phyloP scores from a whole-genome alignment of 2,888 invertebrate species.

The Sipunculus nudus region DNA sequence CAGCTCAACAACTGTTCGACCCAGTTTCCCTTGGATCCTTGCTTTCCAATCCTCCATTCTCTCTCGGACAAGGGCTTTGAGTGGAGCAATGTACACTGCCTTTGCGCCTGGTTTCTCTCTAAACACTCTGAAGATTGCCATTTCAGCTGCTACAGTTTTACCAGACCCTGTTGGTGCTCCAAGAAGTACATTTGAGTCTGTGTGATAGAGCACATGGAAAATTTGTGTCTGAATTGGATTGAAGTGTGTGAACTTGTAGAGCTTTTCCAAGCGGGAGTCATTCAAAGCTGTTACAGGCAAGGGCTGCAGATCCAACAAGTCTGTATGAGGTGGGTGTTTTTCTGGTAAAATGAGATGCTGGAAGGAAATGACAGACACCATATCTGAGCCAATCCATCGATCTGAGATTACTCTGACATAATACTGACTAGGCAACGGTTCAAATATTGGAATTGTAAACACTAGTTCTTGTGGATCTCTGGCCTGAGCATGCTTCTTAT shows the following conservation, averaged over 20 bases:
- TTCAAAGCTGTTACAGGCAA: constrained; percentile 85
- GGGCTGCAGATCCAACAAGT: constrained; percentile 89
- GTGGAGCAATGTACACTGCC: constrained; percentile 93
- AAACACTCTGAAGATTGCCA: constrained; percentile 94
- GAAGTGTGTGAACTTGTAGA: constrained; percentile 93
- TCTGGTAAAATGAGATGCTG: constrained; percentile 90
- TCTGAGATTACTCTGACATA: constrained; percentile 88
- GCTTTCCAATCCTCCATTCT: constrained; percentile 90
- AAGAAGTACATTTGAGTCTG: constrained; percentile 89
- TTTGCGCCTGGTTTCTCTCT: constrained; percentile 76
- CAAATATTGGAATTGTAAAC: constrained; percentile 94
- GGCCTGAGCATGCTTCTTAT: constrained; percentile 81
- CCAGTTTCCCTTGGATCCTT: constrained; percentile 63
- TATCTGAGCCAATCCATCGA: constrained; percentile 77
- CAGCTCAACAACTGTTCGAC: constrained; percentile 85
- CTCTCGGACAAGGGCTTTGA: constrained; percentile 97
- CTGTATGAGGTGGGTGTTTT: constrained; percentile 92
- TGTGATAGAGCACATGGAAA: constrained; percentile 95
- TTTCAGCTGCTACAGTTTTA: constrained; percentile 97
- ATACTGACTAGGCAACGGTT: constrained; percentile 88
- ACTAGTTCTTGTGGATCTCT: constrained; percentile 84
- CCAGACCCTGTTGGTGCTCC: constrained; percentile 95
- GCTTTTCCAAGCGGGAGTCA: constrained; percentile 78
- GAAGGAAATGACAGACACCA: constrained; percentile 72
- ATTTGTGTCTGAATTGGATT: constrained; percentile 98